Conservation (phyloP, 2,888 invertebrate species). For the Phragmatobia fuliginosa region DNA sequence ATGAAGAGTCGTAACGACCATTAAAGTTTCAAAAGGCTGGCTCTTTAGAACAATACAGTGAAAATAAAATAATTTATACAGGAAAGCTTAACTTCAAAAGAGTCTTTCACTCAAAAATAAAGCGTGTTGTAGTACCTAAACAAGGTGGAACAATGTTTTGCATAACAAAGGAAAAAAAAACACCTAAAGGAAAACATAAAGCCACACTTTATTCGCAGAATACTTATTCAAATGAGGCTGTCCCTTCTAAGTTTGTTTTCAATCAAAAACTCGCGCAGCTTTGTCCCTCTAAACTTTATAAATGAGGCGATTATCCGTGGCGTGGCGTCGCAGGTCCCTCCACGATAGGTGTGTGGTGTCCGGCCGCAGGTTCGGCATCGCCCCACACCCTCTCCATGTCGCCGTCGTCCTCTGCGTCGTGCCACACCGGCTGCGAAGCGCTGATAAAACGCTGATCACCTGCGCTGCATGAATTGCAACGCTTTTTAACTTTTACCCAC, state of each 20-base stretch:
- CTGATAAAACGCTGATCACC: conserved; percentile 85
- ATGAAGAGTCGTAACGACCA: conserved; percentile 74
- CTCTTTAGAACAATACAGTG: conserved; percentile 83
- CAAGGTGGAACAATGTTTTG: conserved; percentile 87
- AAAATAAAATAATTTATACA: conserved; percentile 86
- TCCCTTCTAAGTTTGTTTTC: conserved; percentile 87
- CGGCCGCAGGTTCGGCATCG: conserved; percentile 42
- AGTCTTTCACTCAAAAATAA: conserved; percentile 87
- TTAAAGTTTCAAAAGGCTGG: conserved; percentile 81
- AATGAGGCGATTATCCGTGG: conserved; percentile 86
- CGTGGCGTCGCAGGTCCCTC: conserved; percentile 71
- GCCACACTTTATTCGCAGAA: conserved; percentile 87
- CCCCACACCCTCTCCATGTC: conserved; percentile 40
- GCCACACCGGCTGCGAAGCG: conserved; percentile 67
- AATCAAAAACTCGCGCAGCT: conserved; percentile 86
- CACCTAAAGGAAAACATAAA: conserved; percentile 87
- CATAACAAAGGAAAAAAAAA: conserved; percentile 86
- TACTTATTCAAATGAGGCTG: conserved; percentile 87
- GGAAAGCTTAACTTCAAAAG: conserved; percentile 87
- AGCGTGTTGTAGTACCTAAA: conserved; percentile 86
- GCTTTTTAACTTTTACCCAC: conserved; percentile 84
- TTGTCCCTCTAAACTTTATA: conserved; percentile 86
- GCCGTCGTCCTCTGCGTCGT: conserved; percentile 40
- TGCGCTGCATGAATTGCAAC: conserved; percentile 84
- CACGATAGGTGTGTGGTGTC: conserved; percentile 74